Evolutionary conservation across 2,888 invertebrate genomes (phyloP), one percentile per base, ranked within the genome.

Genomic region (Sussaba pulchella): DNA sequence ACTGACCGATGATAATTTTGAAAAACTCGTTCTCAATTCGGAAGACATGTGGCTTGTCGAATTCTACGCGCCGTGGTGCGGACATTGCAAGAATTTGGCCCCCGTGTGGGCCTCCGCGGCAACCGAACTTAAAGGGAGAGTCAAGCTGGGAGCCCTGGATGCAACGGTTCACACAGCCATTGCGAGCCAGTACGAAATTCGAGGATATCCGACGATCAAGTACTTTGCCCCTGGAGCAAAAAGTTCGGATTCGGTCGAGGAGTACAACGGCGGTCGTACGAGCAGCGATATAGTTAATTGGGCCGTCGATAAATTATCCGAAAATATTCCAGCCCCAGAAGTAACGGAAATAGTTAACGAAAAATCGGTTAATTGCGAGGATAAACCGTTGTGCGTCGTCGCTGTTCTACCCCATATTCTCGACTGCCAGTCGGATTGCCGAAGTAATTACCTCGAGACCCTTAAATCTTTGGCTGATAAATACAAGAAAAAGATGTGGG

Each of bases 81-180:
- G 98, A 4, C 98, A 99, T 92, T 99, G 99, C 93, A 99, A 99
- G 93, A 98, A 96, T 91, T 93, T 99, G 70, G 99, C 97, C 71
- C 99, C 99, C 0, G 97, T 99, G 84, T 99, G 99, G 99, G 97
- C 97, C 10, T 95, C 96, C 89, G 99, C 99, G 1, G 99, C 99
- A 17, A 94, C 96, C 3, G 96, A 99, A 91, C 95, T 99, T 19
- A 99, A 98, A 93, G 99, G 99, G 88, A 99, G 99, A 94, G 97
- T 95, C 83, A 99, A 99, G 93, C 92, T 99, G 17, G 99, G 99
- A 78, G 99, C 99, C 2, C 92, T 99, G 0, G 99, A 99, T 93
- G 99, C 99, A 0, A 99, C 99, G 0, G 97, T 96, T 0, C 96
- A 99, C 93, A 95, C 96, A 79, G 92, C 93, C 12, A 97, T 96